Evolutionary conservation across 2,113 vertebrate genomes (phyloP).

Genomic region (Ciconia stormi): DNA sequence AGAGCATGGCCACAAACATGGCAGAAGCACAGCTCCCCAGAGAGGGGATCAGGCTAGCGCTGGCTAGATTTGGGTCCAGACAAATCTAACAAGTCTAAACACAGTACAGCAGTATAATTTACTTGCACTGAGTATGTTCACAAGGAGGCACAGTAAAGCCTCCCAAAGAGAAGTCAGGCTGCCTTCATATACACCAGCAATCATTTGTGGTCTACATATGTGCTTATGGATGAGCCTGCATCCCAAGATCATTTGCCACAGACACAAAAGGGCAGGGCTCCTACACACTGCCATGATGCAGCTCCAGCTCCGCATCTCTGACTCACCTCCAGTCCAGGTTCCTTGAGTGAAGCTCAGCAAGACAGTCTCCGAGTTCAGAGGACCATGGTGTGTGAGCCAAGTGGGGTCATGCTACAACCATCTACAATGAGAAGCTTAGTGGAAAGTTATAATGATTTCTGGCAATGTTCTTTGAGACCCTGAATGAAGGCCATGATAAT

Average conservation of each 20-base stretch:
- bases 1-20: background rate
- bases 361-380: background rate
- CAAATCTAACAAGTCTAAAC: background rate
- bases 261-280: background rate
- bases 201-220: too few species aligned
- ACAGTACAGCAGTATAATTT: background rate
- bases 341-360: background rate
- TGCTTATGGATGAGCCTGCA: background rate
- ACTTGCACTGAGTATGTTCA: background rate
- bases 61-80: background rate
- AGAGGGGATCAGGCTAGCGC: accelerated
- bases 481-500: background rate
- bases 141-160: background rate
- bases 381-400: background rate
- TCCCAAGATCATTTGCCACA: background rate
- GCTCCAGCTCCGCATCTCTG: background rate
- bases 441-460: background rate
- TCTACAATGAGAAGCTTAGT: background rate
- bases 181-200: background rate
- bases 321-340: background rate
- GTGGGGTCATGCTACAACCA: background rate
- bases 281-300: background rate
- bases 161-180: background rate
- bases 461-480: background rate
- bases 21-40: background rate